Evolutionary conservation across 2,797 vertebrate genomes (phyloP).

Genomic region (Hirundo rustica): DNA sequence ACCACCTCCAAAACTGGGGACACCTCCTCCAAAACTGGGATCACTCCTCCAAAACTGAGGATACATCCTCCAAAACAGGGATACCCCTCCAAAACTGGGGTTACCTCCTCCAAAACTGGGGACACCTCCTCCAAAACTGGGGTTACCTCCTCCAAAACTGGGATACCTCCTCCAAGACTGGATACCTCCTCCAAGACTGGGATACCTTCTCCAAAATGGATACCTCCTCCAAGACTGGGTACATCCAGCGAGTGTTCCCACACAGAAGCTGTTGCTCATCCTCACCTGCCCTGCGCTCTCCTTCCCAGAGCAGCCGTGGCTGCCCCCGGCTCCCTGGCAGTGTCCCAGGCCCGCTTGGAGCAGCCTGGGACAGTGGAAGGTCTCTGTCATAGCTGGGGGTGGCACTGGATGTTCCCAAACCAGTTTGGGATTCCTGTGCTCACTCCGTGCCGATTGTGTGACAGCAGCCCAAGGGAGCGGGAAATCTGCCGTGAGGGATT

Average conservation of each 20-base stretch:
- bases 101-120: too few relatives aligned
- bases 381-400: neutral
- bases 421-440: neutral
- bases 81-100: too few relatives aligned
- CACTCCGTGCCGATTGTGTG: too few relatives aligned
- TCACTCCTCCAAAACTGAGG: neutral
- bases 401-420: neutral
- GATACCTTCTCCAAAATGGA: neutral
- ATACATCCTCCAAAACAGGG: too few relatives aligned
- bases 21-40: neutral
- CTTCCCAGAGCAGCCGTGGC: neutral
- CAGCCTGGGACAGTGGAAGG: neutral
- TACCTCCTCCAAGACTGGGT: neutral
- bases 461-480: neutral
- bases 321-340: neutral
- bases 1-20: neutral
- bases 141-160: too few relatives aligned
- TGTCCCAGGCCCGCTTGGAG: neutral
- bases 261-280: neutral
- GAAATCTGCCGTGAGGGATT: neutral
- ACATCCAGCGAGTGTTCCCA: neutral
- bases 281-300: neutral
- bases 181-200: neutral
- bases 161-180: too few relatives aligned
- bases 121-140: too few relatives aligned